A percentile compares a stretch with the other conserved stretches of the same genome.
Evolutionary conservation across 2,888 invertebrate species (phyloP).

Genomic region (Scotopteryx bipunctaria): DNA sequence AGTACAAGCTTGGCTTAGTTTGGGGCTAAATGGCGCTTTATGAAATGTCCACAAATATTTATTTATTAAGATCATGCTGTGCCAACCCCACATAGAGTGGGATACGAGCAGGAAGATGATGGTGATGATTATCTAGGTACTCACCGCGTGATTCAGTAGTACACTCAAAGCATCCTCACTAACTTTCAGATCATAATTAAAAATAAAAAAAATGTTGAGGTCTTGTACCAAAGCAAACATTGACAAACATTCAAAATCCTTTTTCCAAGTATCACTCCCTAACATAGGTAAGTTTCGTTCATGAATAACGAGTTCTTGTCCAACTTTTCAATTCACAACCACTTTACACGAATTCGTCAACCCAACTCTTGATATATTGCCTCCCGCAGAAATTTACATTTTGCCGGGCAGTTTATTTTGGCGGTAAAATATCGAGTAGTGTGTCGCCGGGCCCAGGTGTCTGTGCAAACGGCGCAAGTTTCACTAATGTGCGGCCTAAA

Average conservation of each 20-base stretch:
- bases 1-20: no score
- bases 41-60: no score
- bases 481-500: constrained; percentile 80
- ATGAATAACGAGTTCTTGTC: constrained; percentile 20
- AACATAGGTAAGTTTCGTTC: constrained; percentile 22
- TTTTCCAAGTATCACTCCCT: constrained; percentile 11
- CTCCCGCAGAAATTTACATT: constrained; percentile 62
- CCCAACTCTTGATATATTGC: constrained; percentile 52
- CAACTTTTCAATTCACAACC: constrained; percentile 36
- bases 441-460: constrained; percentile 70
- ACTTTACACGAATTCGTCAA: constrained; percentile 43
- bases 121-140: no score
- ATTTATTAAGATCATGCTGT: no score
- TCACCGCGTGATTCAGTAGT: no score
- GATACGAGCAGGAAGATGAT: no score
- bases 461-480: constrained; percentile 76
- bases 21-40: no score
- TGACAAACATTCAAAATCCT: constrained; percentile 13
- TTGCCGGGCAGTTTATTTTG: constrained; percentile 59
- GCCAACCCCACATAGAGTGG: no score
- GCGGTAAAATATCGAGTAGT: constrained; percentile 73
- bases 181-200: no score
- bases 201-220: no score
- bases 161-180: no score
- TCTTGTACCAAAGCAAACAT: constrained; percentile 5